Conservation (phyloP, 37 sponge, comb jelly and placozoan species). For the Aplysina aerophoba region DNA sequence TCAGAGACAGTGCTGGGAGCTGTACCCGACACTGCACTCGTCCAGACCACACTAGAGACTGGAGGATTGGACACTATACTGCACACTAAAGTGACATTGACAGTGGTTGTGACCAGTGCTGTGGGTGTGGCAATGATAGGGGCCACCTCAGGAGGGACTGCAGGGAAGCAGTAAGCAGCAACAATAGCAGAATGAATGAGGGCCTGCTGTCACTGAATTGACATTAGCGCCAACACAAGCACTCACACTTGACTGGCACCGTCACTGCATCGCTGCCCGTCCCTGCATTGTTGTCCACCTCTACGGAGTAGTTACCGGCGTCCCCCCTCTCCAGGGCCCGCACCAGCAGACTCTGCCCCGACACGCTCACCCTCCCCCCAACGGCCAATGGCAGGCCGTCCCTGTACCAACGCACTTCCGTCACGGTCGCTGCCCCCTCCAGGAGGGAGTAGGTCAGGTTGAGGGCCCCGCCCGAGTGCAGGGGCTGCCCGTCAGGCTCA, state of each 20-base stretch:
- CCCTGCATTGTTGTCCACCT: background rate
- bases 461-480: background rate
- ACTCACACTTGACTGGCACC: background rate
- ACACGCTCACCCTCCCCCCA: background rate
- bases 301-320: background rate
- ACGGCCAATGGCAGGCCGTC: background rate
- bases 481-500: background rate
- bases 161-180: background rate
- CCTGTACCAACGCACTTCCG: background rate
- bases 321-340: background rate
- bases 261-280: background rate
- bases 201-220: too few relatives aligned
- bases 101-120: background rate
- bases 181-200: too few relatives aligned
- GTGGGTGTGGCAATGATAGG: background rate
- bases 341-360: background rate
- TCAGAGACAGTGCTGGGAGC: background rate
- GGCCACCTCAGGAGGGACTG: conserved; percentile 8
- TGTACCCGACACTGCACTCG: background rate
- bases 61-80: conserved; percentile 12
- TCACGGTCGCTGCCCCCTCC: background rate
- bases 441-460: background rate
- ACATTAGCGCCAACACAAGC: too few relatives aligned
- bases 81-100: background rate
- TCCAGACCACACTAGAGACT: background rate